Percentiles rank a stretch among this genome's conserved stretches.
These are phyloP conservation scores for Speoplatyrhinus poulsoni DNA, from an alignment of 2,113 vertebrate genomes.

Conservation along the genomic window DNA sequence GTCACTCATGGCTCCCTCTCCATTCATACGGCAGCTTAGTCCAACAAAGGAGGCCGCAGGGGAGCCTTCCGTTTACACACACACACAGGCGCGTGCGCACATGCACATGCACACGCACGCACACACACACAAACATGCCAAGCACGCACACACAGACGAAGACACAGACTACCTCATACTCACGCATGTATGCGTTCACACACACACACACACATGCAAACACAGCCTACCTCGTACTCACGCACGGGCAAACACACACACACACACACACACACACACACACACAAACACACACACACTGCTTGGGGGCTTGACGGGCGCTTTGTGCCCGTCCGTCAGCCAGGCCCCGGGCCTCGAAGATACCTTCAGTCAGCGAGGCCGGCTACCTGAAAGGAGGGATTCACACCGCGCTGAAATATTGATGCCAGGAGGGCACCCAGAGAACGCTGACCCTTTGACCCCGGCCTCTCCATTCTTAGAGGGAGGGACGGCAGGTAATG, in stretches of 20 bases:
- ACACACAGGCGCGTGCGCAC: conserved; percentile 1
- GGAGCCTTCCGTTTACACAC: conserved; percentile 64
- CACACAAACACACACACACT: conserved; percentile 31
- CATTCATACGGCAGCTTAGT: conserved; percentile 68
- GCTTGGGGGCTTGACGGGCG: conserved; percentile 72
- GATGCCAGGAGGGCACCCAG: conserved; percentile 80
- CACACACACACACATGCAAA: conserved; percentile 3
- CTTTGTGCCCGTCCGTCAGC: conserved; percentile 93
- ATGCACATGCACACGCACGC: conserved; percentile 31
- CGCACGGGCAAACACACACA: neutral
- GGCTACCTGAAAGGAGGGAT: conserved; percentile 82
- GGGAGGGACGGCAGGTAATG: conserved; percentile 21
- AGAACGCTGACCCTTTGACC: conserved; percentile 87
- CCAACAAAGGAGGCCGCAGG: conserved; percentile 74
- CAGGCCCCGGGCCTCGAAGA: conserved; percentile 87
- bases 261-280: conserved; percentile 17
- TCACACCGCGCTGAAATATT: conserved; percentile 85
- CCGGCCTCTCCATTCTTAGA: conserved; percentile 52
- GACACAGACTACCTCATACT: neutral
- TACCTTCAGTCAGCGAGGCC: conserved; percentile 85
- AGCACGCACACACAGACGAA: neutral
- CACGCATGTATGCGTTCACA: neutral
- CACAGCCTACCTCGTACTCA: neutral
- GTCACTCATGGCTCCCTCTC: conserved; percentile 69
- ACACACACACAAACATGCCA: conserved; percentile 19